A percentile compares a stretch with the other conserved stretches of the same genome.
These are phyloP conservation scores for Dryoscopus gambensis DNA, from an alignment of 2,113 vertebrate species.

Conservation along the genomic window DNA sequence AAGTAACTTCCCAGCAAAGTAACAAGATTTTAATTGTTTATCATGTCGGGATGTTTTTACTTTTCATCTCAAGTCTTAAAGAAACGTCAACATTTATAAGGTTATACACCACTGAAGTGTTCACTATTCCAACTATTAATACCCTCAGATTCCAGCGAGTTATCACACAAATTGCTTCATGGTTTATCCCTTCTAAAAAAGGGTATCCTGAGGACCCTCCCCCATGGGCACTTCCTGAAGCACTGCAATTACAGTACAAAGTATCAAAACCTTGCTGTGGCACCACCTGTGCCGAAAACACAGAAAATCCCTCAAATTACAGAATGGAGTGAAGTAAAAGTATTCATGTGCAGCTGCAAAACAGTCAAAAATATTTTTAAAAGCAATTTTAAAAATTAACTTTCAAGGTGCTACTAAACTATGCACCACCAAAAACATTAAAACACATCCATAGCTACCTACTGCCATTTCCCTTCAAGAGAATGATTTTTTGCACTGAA, in stretches of 20 bases:
- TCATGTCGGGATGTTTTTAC: neutral
- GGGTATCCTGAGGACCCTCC: neutral
- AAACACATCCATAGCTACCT: neutral
- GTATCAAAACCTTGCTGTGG: neutral
- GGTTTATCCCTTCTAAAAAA: neutral
- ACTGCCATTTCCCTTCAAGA: neutral
- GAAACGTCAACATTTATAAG: neutral
- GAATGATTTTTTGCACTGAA: neutral
- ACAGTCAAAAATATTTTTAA: neutral
- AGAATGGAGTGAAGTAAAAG: neutral
- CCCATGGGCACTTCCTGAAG: rapidly evolving
- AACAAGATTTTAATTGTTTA: neutral
- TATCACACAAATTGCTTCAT: neutral
- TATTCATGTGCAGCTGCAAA: neutral
- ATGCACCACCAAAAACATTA: neutral
- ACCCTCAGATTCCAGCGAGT: neutral
- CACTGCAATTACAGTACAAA: neutral
- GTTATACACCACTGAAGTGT: neutral
- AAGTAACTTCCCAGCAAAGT: neutral
- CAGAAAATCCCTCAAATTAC: neutral
- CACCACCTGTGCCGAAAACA: neutral
- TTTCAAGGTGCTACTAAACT: neutral
- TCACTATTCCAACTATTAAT: neutral
- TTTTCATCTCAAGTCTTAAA: neutral
- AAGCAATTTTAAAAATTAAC: rapidly evolving